Evolutionary conservation across 1,140 invertebrate genomes (phyloP), one percentile per base, ranked within the genome.

Genomic region (Saccostrea cuccullata): DNA sequence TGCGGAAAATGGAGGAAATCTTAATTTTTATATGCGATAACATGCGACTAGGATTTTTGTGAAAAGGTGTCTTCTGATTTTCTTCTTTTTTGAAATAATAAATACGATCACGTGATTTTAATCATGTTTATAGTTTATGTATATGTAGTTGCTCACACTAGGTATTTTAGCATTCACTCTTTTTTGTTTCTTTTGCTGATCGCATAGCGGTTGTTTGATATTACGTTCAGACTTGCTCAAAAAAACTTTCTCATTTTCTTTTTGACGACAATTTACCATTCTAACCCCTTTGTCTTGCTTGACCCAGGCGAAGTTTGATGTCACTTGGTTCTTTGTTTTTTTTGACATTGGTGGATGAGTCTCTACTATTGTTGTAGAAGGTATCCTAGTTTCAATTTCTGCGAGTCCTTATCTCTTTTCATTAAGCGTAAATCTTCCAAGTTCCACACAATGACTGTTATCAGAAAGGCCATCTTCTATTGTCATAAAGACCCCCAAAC

Each of bases 401-500:
- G 8, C 30, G 70, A 77, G 30, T 77, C 70, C 70, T 77, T 77
- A 77, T 77, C 70, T 64, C 30, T 77, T 12, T 12, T 26, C 15
- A 36, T 77, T 77, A 77, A 13, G 70, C 9, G 15, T 77, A 77
- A 23, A 12, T 77, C 26, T 36, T 30, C 70, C 15, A 77, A 13
- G 70, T 30, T 36, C 26, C 70, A 77, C 23, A 77, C 70, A 77
- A 77, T 40, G 26, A 36, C 70, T 77, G 26, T 30, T 77, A 77
- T 77, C 70, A 77, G 70, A 77, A 30, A 77, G 70, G 70, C 26
- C 70, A 77, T 77, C 70, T 30, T 30, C 26, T 77, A 77, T 77
- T 77, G 70, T 77, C 70, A 77, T 13, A 77, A 1, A 47, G 47
- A 26, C 26, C 30, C 13, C 36, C 70, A 36, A 77, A 77, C 13